Base-by-base conservation (phyloP, 64 coral and sea anemone genomes). In the Stylophora pistillata region DNA sequence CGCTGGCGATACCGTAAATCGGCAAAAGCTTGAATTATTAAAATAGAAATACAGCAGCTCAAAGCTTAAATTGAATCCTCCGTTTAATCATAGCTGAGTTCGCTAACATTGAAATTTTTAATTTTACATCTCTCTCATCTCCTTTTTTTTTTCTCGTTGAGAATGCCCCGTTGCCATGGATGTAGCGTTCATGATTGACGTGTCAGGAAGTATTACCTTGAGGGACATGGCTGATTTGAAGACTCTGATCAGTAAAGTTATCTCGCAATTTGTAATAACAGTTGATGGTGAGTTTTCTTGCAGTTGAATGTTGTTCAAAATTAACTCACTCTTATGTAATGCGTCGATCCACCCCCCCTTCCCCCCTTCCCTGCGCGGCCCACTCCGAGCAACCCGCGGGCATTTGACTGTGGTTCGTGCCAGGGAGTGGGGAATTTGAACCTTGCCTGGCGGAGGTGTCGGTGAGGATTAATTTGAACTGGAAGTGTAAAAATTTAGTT, bases 91-190 rank as follows among this genome's bases (percentile, higher is more conserved):
- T 10, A 3, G 16, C 65, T 70, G n/a, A 60, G 17, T 60, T 60
- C 37, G 37, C 37, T 63, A 63, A 70, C 29, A 32, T 15, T 31
- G 13, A 4, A 32, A n/a, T 73, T 16, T n/a, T 15, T 32, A 31
- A 13, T 7, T 13, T 73, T 37, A 34, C 32, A 15, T 30, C 2
- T 25, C 12, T 73, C 31, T 32, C 29, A 18, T 73, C 15, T 37
- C 14, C 3, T 31, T 32, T 58, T 15, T 78, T 14, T 58, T 79
- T 29, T 60, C 18, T 18, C 14, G 17, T 13, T 1, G 10, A 79
- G 77, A 79, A 79, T 79, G 77, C 57, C 77, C 77, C 13, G 56
- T 12, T 34, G 77, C 31, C 55, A 58, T 79, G 77, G 77, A 79
- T 55, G 29, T 79, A 7, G 77, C 55, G 29, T 79, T 79, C 15